Conservation (phyloP, 1,140 invertebrate genomes). For the Tetranychus cinnabarinus region DNA sequence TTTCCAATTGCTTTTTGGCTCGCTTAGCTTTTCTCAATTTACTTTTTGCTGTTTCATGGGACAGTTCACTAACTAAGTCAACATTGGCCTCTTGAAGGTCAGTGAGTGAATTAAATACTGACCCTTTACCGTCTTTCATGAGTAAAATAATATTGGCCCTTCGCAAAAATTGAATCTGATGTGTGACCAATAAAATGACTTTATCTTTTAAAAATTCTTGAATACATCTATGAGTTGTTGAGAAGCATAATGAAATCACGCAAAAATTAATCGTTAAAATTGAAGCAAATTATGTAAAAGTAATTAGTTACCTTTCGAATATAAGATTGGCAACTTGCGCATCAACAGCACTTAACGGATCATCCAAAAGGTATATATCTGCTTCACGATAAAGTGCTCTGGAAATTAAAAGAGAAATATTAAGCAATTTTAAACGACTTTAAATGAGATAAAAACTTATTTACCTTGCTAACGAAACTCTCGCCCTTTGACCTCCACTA, state of each 20-base stretch:
- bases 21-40: too few relatives aligned
- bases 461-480: constrained; percentile 16
- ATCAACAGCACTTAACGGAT: constrained; percentile 23
- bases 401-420: background rate
- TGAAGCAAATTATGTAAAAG: too few relatives aligned
- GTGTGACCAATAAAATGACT: constrained; percentile 39
- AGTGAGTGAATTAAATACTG: background rate
- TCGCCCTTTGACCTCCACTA: constrained; percentile 19
- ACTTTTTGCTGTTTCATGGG: too few relatives aligned
- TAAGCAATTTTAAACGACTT: constrained; percentile 27
- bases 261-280: too few relatives aligned
- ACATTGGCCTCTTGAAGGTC: constrained; percentile 7
- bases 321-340: constrained; percentile 24
- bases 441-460: constrained; percentile 11
- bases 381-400: constrained; percentile 18
- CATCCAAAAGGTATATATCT: constrained; percentile 24
- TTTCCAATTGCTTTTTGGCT: too few relatives aligned
- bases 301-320: constrained; percentile 15
- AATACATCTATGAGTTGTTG: constrained; percentile 15
- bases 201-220: constrained; percentile 31
- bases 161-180: constrained; percentile 27
- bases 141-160: constrained; percentile 7
- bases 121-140: constrained; percentile 20
- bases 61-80: constrained; percentile 1
- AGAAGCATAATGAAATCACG: background rate